Conservation (phyloP, 2,888 invertebrate genomes). For the Agapetus fuscipes region DNA sequence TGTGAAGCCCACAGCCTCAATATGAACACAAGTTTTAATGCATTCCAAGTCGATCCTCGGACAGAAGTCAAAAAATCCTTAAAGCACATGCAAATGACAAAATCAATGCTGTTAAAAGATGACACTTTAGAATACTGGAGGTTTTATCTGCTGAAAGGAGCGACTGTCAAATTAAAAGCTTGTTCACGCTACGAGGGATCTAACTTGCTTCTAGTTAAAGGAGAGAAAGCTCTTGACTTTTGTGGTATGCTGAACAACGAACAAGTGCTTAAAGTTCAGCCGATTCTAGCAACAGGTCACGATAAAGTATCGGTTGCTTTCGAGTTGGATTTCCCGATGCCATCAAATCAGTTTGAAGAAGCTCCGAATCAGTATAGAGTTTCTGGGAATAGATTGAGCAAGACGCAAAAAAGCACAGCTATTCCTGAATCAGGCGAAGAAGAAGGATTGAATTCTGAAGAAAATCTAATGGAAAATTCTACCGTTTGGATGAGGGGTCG, state of each 20-base stretch:
- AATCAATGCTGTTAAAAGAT: slow-evolving; percentile 74
- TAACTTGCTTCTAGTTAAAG: slow-evolving; percentile 71
- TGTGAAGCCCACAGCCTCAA: slow-evolving; percentile 67
- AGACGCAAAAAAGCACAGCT: background rate
- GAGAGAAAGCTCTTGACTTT: slow-evolving; percentile 64
- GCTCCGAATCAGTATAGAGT: no score
- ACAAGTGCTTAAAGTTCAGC: slow-evolving; percentile 52
- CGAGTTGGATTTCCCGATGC: slow-evolving; percentile 21
- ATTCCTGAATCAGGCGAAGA: background rate
- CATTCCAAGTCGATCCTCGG: slow-evolving; percentile 60
- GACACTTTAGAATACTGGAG: slow-evolving; percentile 86
- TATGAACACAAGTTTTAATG: slow-evolving; percentile 65
- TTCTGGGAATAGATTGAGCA: slow-evolving; percentile 10
- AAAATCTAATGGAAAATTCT: background rate
- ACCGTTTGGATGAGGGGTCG: slow-evolving; percentile 23
- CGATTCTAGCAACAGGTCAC: slow-evolving; percentile 49
- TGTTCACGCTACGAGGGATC: slow-evolving; percentile 74
- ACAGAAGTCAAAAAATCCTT: slow-evolving; percentile 60
- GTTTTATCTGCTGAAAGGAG: slow-evolving; percentile 71
- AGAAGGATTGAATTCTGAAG: background rate
- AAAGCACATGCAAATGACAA: slow-evolving; percentile 68
- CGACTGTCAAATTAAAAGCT: slow-evolving; percentile 65
- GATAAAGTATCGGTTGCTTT: slow-evolving; percentile 43
- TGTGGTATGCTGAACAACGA: slow-evolving; percentile 70
- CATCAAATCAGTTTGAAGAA: no score